Base-by-base conservation (phyloP, 2,888 invertebrate species). In the Plebejus melissa region DNA sequence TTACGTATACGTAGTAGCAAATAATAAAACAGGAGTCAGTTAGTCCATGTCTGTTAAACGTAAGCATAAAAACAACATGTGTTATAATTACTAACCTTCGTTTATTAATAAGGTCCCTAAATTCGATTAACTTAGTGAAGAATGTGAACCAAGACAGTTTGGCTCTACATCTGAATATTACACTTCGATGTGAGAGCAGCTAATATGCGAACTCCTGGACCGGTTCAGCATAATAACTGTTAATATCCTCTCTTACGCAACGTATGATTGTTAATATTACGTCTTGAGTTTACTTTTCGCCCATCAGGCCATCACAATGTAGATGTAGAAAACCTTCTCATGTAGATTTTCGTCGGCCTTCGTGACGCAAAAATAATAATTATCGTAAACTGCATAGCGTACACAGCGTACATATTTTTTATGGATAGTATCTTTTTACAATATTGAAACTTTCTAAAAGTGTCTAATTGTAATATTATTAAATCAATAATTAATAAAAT, bases 211-310 rank as follows among this genome's bases (percentile, higher is more conserved):
- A 41, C 60, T 54, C 46, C 54, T 57, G 70, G 57, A 75, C 75
- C 70, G 75, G 75, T 75, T 41, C 38, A 71, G 58, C 74, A 74
- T 76, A 76, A 65, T 74, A 75, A 75, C 75, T 57, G 75, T 75
- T 57, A 71, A 58, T 70, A 75, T 75, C 60, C 75, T 71, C 71
- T 57, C 71, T 75, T 77, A 65, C 75, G 75, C 77, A 77, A 77
- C 76, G 13, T 22, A 32, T 58, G n/a, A 28, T 71, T 46, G 58
- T 58, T 71, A 41, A 60, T 75, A 75, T 58, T 60, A n/a, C 41
- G 28, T 32, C 54, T 70, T 11, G 16, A 58, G 46, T 54, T 50
- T 50, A 72, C 28, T 71, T 72, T 72, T 72, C 28, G 50, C 28
- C 32, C 16, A 72, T 72, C 50, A 32, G 50, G 13, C 32, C 6